A percentile compares a stretch with the other conserved stretches of the same genome.
Conservation (phyloP, 2,888 invertebrate genomes). For the Lamproptera curius region DNA sequence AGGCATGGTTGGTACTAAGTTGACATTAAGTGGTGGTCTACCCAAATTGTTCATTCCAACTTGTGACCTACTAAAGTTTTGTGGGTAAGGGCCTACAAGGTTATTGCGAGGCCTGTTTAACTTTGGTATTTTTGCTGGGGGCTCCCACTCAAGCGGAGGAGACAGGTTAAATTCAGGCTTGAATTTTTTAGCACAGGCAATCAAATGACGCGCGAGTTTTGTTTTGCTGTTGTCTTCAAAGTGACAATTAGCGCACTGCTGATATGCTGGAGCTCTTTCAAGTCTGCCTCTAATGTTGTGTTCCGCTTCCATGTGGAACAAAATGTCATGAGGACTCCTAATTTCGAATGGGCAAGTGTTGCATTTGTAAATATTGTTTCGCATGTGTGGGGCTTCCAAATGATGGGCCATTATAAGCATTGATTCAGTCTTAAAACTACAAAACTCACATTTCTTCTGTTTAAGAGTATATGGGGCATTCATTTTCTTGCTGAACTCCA, state of each 20-base stretch:
- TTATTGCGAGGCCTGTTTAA: constrained; percentile 64
- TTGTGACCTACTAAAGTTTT: constrained; percentile 70
- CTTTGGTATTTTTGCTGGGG: constrained; percentile 95
- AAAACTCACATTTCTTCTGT: constrained; percentile 92
- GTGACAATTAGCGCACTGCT: constrained; percentile 96
- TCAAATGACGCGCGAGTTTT: constrained; percentile 91
- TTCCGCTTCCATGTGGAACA: constrained; percentile 96
- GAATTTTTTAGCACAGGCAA: constrained; percentile 94
- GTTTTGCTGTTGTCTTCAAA: constrained; percentile 97
- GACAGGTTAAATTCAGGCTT: constrained; percentile 92
- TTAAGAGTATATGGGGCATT: constrained; percentile 89
- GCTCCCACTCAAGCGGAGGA: constrained; percentile 95
- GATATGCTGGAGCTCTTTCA: constrained; percentile 92
- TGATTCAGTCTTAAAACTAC: constrained; percentile 95
- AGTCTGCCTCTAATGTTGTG: constrained; percentile 93
- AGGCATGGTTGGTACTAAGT: constrained; percentile 48
- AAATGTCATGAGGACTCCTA: constrained; percentile 92
- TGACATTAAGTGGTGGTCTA: constrained; percentile 52
- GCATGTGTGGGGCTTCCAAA: constrained; percentile 95
- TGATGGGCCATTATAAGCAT: constrained; percentile 92
- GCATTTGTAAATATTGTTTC: constrained; percentile 91
- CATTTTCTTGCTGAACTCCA: constrained; percentile 92
- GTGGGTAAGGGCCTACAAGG: constrained; percentile 64
- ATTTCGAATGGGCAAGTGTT: constrained; percentile 92
- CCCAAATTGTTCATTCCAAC: constrained; percentile 63